phyloP scores from a whole-genome alignment of 2,888 invertebrate species.

The Eilema caniola region DNA sequence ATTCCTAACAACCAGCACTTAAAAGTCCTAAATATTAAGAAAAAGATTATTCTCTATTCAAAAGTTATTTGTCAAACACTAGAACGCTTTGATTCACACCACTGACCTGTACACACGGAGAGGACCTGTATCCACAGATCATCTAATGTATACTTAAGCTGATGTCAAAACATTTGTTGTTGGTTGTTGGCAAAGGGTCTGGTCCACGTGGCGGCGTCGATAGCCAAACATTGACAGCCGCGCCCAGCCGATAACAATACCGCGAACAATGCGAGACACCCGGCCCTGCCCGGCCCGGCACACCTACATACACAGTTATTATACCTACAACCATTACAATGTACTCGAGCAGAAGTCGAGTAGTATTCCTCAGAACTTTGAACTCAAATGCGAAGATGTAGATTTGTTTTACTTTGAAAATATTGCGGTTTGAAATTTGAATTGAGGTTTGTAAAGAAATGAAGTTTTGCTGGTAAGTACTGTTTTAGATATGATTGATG shows the following conservation, averaged over 20 bases:
- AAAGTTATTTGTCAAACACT: not conserved
- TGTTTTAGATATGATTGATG: not conserved
- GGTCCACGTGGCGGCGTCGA: constrained; percentile 63
- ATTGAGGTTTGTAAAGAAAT: not conserved
- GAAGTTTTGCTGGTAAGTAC: not conserved
- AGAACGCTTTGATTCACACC: constrained; percentile 1
- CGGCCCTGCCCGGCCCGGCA: constrained; percentile 55
- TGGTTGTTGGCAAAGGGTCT: constrained; percentile 62
- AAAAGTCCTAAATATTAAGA: not conserved
- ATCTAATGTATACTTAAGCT: constrained; percentile 32
- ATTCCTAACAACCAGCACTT: not conserved
- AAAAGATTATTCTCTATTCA: constrained; percentile 3
- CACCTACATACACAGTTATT: constrained; percentile 44
- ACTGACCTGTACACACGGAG: constrained; percentile 6
- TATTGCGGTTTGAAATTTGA: not conserved
- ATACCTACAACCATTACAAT: constrained; percentile 16
- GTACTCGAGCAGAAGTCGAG: constrained; percentile 3
- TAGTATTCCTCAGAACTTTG: not conserved
- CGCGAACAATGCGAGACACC: constrained; percentile 64
- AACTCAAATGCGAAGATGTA: not conserved
- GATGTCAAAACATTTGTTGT: constrained; percentile 62
- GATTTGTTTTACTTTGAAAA: not conserved
- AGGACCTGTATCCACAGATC: constrained; percentile 1
- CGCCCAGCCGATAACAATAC: constrained; percentile 78
- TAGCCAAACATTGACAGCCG: constrained; percentile 77